Evolutionary conservation across 2,888 invertebrate genomes (phyloP).

Genomic region (Acleris sparsana): DNA sequence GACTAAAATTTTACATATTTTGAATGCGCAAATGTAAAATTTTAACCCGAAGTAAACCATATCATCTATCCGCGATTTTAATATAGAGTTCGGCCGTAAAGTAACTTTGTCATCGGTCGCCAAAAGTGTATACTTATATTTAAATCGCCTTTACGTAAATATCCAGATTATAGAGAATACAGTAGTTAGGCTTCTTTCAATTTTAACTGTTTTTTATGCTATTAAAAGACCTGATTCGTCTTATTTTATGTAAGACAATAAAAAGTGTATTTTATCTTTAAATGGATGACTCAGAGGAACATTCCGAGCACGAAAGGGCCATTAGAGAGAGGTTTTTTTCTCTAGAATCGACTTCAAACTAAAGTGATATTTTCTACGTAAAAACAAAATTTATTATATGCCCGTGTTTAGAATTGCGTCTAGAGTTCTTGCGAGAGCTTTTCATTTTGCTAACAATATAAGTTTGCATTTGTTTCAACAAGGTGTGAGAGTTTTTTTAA

Average conservation of each 20-base stretch:
- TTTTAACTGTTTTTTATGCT: neutral
- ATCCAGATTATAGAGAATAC: too few species aligned
- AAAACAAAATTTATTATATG: conserved; percentile 34
- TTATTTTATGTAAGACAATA: conserved; percentile 19
- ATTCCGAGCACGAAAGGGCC: conserved; percentile 34
- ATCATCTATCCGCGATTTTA: too few species aligned
- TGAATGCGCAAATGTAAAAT: too few species aligned
- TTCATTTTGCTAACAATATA: neutral
- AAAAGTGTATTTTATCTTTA: conserved; percentile 22
- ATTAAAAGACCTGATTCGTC: conserved; percentile 19
- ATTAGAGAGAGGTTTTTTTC: conserved; percentile 33
- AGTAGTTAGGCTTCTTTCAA: too few species aligned
- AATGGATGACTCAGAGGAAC: conserved; percentile 24
- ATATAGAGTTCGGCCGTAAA: too few species aligned
- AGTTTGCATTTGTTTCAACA: neutral
- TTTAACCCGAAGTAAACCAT: too few species aligned
- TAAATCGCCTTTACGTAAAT: too few species aligned
- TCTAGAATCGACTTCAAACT: conserved; percentile 29
- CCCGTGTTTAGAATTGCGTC: conserved; percentile 28
- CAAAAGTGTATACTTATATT: too few species aligned
- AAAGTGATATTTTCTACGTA: conserved; percentile 34
- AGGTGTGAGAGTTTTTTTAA: too few species aligned
- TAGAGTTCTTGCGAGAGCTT: neutral
- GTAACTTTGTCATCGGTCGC: too few species aligned
- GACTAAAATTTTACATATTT: too few species aligned